These are phyloP conservation scores for Mechanitis messenoides DNA, from an alignment of 2,888 invertebrate genomes.

Conservation along the genomic window DNA sequence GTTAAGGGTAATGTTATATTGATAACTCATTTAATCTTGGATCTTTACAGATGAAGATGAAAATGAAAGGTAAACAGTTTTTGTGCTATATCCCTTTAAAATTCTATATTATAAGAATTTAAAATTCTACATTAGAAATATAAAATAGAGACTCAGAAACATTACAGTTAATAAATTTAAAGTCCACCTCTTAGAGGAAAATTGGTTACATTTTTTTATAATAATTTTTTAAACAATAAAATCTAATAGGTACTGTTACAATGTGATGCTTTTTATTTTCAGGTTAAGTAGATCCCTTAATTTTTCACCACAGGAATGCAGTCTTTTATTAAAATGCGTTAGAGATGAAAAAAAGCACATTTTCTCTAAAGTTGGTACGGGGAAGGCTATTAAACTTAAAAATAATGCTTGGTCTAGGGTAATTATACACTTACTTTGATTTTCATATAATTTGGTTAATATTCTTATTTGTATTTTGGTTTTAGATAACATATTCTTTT, in stretches of 20 bases:
- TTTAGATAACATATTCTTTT: constrained; percentile 53
- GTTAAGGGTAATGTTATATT: no score
- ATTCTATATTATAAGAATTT: neutral
- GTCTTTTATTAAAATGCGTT: constrained; percentile 56
- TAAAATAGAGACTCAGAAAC: no score
- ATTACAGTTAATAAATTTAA: no score
- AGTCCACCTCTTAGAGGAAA: no score
- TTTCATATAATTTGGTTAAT: neutral
- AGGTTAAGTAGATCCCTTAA: constrained; percentile 40
- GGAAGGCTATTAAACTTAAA: constrained; percentile 42
- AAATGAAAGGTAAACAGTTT: constrained; percentile 14
- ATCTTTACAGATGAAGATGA: constrained; percentile 28
- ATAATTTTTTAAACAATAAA: neutral
- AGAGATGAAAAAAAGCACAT: constrained; percentile 53
- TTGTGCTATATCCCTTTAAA: neutral
- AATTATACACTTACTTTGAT: constrained; percentile 25
- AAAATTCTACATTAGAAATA: no score
- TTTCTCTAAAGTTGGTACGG: constrained; percentile 43
- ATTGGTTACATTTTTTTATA: no score
- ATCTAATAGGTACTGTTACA: constrained; percentile 2
- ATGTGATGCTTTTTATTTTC: constrained; percentile 6
- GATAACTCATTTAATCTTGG: no score
- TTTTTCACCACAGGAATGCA: constrained; percentile 58
- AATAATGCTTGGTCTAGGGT: constrained; percentile 61
- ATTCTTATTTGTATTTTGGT: neutral